Evolutionary conservation across 2,888 invertebrate genomes (phyloP).

Genomic region (Ectemnius continuus): DNA sequence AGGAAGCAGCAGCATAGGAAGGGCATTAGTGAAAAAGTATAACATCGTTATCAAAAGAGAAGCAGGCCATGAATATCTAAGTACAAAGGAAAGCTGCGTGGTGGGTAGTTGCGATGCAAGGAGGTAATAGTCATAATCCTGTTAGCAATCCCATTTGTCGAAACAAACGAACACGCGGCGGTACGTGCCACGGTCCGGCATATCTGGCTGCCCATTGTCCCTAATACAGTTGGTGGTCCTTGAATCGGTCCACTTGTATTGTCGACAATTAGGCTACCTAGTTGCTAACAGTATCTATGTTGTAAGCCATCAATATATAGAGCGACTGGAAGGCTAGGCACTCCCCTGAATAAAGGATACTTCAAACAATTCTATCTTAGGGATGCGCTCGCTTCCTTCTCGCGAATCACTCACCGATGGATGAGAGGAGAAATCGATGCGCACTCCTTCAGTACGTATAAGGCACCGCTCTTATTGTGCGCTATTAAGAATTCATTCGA

Average conservation of each 20-base stretch:
- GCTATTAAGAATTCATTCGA: no score
- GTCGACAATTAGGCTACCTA: constrained; percentile 44
- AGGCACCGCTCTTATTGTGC: no score
- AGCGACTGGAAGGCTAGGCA: no score
- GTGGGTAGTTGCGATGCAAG: constrained; percentile 50
- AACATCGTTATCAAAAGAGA: constrained; percentile 35
- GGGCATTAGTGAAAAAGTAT: constrained; percentile 3
- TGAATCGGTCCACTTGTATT: constrained; percentile 38
- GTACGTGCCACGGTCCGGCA: constrained; percentile 56
- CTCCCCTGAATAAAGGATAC: no score
- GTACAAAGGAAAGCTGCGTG: constrained; percentile 25
- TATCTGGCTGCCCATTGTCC: constrained; percentile 57
- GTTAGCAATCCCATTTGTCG: constrained; percentile 67
- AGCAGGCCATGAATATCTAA: constrained; percentile 35
- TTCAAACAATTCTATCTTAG: no score
- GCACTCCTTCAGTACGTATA: not conserved
- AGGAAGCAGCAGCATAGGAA: no score
- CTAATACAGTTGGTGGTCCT: constrained; percentile 54
- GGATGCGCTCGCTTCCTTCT: no score
- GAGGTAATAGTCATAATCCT: constrained; percentile 64
- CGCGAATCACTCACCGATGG: no score
- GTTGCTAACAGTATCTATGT: no score
- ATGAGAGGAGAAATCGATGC: not conserved
- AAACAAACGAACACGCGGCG: constrained; percentile 64
- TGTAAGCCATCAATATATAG: no score